Conservation (phyloP, 2,888 invertebrate genomes). For the Fissipunctia ypsillon region DNA sequence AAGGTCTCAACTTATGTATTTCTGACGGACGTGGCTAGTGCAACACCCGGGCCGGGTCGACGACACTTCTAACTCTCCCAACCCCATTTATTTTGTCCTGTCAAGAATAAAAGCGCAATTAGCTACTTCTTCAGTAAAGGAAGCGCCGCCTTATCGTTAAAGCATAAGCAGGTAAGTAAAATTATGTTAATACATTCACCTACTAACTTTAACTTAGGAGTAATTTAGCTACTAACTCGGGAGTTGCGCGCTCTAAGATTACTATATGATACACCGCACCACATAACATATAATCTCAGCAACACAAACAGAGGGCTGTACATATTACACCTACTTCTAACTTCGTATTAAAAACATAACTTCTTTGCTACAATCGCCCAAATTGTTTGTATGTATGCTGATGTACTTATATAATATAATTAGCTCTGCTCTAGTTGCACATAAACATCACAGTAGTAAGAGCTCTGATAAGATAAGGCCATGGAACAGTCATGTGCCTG, state of each 20-base stretch:
- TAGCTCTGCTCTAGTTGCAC: conserved; percentile 43
- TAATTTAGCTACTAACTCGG: too few species aligned
- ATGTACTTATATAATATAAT: too few species aligned
- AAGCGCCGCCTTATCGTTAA: background rate
- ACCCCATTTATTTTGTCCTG: background rate
- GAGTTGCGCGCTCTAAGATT: background rate
- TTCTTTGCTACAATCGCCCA: conserved; percentile 47
- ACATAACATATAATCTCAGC: background rate
- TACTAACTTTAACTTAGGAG: too few species aligned
- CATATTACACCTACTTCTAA: background rate
- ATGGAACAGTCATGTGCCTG: conserved; percentile 41
- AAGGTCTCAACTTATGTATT: background rate
- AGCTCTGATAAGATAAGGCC: conserved; percentile 53
- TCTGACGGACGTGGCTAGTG: background rate
- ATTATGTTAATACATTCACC: background rate
- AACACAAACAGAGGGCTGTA: background rate
- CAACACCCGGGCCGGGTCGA: background rate
- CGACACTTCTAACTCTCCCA: background rate
- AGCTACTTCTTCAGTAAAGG: background rate
- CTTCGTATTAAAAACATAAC: background rate
- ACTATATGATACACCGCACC: background rate
- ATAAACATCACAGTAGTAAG: background rate
- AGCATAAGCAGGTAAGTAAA: background rate
- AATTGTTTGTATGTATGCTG: conserved; percentile 31
- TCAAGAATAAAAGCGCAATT: background rate